These are phyloP conservation scores for Lamellibrachia luymesi DNA, from an alignment of 1,140 invertebrate species.

Conservation along the genomic window DNA sequence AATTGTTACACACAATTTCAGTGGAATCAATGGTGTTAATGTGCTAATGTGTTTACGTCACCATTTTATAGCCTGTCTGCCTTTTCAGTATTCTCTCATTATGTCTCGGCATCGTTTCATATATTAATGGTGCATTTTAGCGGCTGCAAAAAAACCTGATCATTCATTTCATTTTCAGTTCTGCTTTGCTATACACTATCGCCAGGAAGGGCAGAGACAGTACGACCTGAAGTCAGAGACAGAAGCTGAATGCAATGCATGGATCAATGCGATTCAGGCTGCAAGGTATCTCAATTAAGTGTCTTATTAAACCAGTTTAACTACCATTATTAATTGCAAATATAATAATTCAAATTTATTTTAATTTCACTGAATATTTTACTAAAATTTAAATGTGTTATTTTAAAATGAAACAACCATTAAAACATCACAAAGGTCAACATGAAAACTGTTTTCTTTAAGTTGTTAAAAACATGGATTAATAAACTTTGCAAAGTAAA, in stretches of 20 bases:
- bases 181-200: constrained; percentile 86
- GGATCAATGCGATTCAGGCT: constrained; percentile 84
- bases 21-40: not conserved
- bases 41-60: not conserved
- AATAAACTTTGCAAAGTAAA: no score
- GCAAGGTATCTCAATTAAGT: constrained; percentile 68
- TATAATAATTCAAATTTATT: no score
- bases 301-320: no score
- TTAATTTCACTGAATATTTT: no score
- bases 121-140: not conserved
- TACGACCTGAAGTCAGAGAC: constrained; percentile 82
- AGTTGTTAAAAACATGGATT: no score
- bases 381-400: no score
- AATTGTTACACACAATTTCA: not conserved
- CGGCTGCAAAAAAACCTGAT: not conserved
- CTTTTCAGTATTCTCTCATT: not conserved
- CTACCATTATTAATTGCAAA: no score
- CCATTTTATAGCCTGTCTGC: not conserved
- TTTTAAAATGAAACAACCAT: no score
- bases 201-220: constrained; percentile 79
- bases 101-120: not conserved
- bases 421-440: no score
- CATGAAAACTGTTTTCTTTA: no score
- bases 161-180: constrained; percentile 62
- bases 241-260: constrained; percentile 82